Percentiles rank a stretch among this genome's conserved stretches.
phyloP scores from a whole-genome alignment of 2,888 invertebrate genomes.

The Clostera curtula region DNA sequence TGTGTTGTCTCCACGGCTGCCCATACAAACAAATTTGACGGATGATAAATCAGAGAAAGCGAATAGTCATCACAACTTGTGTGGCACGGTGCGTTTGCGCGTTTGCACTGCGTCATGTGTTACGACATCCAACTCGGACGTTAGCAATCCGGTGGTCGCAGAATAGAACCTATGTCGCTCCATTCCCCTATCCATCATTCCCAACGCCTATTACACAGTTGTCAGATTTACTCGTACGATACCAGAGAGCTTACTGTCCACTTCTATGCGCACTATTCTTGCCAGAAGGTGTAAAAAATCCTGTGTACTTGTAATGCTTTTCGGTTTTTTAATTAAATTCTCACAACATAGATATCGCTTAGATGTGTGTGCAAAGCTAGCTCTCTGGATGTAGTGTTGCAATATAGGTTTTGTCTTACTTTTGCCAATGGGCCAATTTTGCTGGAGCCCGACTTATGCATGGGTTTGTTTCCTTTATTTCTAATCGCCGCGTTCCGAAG shows the following conservation, averaged over 20 bases:
- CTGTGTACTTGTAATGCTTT: too few species aligned
- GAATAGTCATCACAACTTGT: constrained; percentile 70
- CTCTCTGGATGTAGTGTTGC: constrained; percentile 37
- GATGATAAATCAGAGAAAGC: constrained; percentile 59
- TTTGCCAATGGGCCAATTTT: constrained; percentile 46
- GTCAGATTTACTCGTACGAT: neutral
- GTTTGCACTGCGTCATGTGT: constrained; percentile 39
- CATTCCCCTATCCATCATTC: constrained; percentile 17
- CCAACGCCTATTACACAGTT: constrained; percentile 13
- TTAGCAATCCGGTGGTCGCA: constrained; percentile 53
- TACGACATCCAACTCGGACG: constrained; percentile 6
- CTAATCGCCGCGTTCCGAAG: constrained; percentile 33
- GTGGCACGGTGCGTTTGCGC: constrained; percentile 60
- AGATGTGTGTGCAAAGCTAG: too few species aligned
- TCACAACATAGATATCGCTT: too few species aligned
- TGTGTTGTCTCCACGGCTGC: constrained; percentile 54
- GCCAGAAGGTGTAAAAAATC: too few species aligned
- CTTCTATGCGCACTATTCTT: too few species aligned
- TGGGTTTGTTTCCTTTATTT: constrained; percentile 39
- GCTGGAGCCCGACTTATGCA: constrained; percentile 58
- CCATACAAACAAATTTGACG: constrained; percentile 19
- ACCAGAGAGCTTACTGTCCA: too few species aligned
- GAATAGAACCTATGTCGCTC: constrained; percentile 54
- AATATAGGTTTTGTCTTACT: constrained; percentile 39
- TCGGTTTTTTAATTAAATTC: too few species aligned